These are phyloP conservation scores for Cervus canadensis DNA, from an alignment of 2,113 vertebrate genomes.

Conservation along the genomic window DNA sequence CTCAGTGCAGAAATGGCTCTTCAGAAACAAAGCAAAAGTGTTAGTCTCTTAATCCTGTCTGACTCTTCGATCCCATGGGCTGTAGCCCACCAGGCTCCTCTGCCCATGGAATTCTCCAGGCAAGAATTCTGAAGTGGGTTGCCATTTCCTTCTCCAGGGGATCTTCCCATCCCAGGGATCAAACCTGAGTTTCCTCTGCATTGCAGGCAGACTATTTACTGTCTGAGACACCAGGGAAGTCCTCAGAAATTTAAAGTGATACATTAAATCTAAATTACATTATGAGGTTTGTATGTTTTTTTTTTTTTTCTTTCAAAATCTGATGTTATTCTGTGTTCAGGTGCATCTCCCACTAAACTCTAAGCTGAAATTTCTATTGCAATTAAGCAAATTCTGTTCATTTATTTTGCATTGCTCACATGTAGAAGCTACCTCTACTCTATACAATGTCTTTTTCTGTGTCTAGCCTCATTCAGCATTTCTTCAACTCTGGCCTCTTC, in stretches of 20 bases:
- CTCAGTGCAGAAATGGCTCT: background rate
- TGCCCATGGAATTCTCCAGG: background rate
- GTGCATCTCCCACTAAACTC: background rate
- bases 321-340: background rate
- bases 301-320: background rate
- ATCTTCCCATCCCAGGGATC: background rate
- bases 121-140: background rate
- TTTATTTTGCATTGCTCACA: background rate
- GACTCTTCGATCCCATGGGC: background rate
- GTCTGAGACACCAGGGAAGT: background rate
- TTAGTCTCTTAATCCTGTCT: background rate
- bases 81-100: background rate
- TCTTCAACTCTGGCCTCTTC: background rate
- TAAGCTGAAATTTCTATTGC: background rate
- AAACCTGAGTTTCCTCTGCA: background rate
- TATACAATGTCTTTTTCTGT: background rate
- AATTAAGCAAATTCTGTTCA: background rate
- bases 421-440: background rate
- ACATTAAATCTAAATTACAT: background rate
- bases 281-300: background rate
- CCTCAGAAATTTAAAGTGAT: background rate
- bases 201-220: background rate
- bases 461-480: background rate
- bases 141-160: background rate
- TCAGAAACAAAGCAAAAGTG: background rate